phyloP scores from a whole-genome alignment of 2,888 invertebrate species.

The Conops quadrifasciatus region DNA sequence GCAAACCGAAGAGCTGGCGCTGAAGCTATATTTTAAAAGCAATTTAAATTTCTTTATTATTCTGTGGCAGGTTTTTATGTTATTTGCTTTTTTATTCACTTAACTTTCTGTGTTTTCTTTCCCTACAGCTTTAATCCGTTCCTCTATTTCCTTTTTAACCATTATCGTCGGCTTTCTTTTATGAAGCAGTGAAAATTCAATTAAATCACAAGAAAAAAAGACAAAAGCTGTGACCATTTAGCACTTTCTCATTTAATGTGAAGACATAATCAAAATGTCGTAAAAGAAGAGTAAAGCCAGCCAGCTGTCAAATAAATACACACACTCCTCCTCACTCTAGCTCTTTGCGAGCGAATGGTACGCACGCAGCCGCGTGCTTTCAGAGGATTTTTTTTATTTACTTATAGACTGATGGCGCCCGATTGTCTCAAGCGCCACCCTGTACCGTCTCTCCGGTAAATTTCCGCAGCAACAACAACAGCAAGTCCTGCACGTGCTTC shows the following conservation, averaged over 20 bases:
- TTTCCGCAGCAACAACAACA: not conserved
- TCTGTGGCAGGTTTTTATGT: too few relatives aligned
- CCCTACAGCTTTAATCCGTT: too few relatives aligned
- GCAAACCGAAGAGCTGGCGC: too few relatives aligned
- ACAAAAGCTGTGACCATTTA: slow-evolving; percentile 18
- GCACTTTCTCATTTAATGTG: slow-evolving; percentile 29
- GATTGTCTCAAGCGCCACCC: slow-evolving; percentile 47
- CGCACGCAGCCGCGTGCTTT: not conserved
- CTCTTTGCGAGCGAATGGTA: not conserved
- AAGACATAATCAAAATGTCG: slow-evolving; percentile 19
- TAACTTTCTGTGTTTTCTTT: too few relatives aligned
- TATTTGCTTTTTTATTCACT: not conserved
- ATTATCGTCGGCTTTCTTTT: not conserved
- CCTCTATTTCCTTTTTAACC: too few relatives aligned
- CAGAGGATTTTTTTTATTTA: slow-evolving; percentile 16
- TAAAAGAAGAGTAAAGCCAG: slow-evolving; percentile 25
- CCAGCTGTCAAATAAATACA: slow-evolving; percentile 24
- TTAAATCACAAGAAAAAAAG: slow-evolving; percentile 4
- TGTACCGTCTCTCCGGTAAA: slow-evolving; percentile 4
- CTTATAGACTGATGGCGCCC: slow-evolving; percentile 43
- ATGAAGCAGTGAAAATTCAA: not conserved
- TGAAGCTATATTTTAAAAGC: too few relatives aligned
- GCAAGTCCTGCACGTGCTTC: not conserved
- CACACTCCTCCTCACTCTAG: not conserved
- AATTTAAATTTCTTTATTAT: too few relatives aligned